Evolutionary conservation across 2,113 vertebrate species (phyloP).

Genomic region (Scytalopus superciliaris): DNA sequence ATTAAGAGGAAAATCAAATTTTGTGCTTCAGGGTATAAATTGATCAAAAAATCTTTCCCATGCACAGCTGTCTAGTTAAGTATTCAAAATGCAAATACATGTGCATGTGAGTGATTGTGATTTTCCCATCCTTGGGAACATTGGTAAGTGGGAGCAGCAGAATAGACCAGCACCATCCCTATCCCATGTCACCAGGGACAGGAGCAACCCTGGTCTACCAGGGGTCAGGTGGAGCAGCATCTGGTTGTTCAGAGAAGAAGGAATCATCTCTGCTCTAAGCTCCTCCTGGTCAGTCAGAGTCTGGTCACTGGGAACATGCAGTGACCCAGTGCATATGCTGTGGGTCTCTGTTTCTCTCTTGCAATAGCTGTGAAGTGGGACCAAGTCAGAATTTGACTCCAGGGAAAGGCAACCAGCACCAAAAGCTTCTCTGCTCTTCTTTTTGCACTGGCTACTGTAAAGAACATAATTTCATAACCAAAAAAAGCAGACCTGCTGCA

Average conservation of each 20-base stretch:
- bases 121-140: neutral
- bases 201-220: neutral
- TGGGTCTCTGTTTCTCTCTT: neutral
- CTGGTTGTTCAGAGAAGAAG: neutral
- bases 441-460: neutral
- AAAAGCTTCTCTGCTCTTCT: neutral
- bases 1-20: slow-evolving; percentile 36
- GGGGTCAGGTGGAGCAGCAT: neutral
- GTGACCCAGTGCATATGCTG: neutral
- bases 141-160: fast-evolving
- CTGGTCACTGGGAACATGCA: neutral
- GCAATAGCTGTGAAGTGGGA: neutral
- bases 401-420: neutral
- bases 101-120: neutral
- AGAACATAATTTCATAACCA: neutral
- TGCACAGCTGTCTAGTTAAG: slow-evolving; percentile 23
- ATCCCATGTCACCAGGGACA: fast-evolving
- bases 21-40: slow-evolving; percentile 51
- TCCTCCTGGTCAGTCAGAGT: neutral
- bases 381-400: neutral
- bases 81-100: slow-evolving; percentile 56
- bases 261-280: neutral
- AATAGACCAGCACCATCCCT: neutral
- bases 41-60: slow-evolving; percentile 16
- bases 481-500: neutral